These are phyloP conservation scores for Tupaia chinensis DNA, from an alignment of 2,113 vertebrate species.

Conservation along the genomic window DNA sequence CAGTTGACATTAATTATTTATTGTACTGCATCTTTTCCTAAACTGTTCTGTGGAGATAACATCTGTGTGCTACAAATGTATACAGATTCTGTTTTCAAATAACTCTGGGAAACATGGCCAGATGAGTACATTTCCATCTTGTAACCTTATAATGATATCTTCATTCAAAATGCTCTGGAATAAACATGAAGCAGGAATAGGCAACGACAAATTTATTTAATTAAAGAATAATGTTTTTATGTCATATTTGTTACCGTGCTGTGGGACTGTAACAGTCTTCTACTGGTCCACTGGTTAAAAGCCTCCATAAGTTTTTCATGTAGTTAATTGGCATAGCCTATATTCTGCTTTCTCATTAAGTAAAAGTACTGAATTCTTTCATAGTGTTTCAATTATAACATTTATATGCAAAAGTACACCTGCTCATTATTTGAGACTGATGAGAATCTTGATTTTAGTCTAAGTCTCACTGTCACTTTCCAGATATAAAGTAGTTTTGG, in stretches of 20 bases:
- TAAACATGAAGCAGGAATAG: too few relatives aligned
- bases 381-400: background rate
- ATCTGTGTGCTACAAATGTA: background rate
- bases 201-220: background rate
- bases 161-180: background rate
- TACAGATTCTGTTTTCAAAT: background rate
- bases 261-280: background rate
- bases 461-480: background rate
- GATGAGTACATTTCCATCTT: background rate
- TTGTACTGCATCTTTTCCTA: background rate
- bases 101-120: slow-evolving; percentile 20
- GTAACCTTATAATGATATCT: background rate
- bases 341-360: background rate
- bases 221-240: background rate
- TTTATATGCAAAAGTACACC: background rate
- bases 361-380: background rate
- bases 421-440: background rate
- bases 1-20: background rate
- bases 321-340: background rate
- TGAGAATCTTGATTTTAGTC: background rate
- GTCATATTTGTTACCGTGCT: background rate
- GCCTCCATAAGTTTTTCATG: background rate
- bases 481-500: background rate
- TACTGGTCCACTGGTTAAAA: background rate
- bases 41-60: background rate